Conservation (phyloP, 2,888 invertebrate genomes). For the Cerceris rybyensis region DNA sequence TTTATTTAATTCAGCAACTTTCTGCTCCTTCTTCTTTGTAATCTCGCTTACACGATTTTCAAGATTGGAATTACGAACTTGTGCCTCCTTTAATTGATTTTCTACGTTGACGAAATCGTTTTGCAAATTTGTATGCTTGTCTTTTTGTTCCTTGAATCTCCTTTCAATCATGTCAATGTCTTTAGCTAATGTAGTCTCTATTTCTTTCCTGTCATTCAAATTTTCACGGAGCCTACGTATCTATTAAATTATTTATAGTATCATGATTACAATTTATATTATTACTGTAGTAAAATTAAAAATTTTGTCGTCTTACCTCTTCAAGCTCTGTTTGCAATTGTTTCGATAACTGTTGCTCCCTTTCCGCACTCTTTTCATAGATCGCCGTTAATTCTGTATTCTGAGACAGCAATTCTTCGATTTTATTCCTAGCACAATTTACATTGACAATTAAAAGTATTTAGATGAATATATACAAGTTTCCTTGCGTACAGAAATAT, state of each 20-base stretch:
- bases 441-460: not conserved
- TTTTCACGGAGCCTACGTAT: conserved; percentile 25
- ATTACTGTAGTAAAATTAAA: not conserved
- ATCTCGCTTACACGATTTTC: conserved; percentile 7
- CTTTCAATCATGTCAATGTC: conserved; percentile 23
- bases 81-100: conserved; percentile 31
- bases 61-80: conserved; percentile 24
- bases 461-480: not conserved
- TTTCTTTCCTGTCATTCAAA: conserved; percentile 19
- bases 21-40: not conserved
- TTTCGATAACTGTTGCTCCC: not conserved
- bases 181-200: conserved; percentile 40
- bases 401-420: not conserved
- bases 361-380: not conserved
- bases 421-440: conserved; percentile 20
- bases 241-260: conserved; percentile 18
- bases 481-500: not conserved
- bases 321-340: conserved; percentile 5
- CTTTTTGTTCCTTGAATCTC: not conserved
- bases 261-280: too few species aligned
- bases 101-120: conserved; percentile 12
- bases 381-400: not conserved
- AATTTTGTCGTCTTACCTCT: conserved; percentile 12
- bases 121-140: conserved; percentile 14
- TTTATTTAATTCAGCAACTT: conserved; percentile 22